Evolutionary conservation across 30 jellyfish, hydroid and myxozoan genomes (phyloP).

Genomic region (Cassiopea andromeda): DNA sequence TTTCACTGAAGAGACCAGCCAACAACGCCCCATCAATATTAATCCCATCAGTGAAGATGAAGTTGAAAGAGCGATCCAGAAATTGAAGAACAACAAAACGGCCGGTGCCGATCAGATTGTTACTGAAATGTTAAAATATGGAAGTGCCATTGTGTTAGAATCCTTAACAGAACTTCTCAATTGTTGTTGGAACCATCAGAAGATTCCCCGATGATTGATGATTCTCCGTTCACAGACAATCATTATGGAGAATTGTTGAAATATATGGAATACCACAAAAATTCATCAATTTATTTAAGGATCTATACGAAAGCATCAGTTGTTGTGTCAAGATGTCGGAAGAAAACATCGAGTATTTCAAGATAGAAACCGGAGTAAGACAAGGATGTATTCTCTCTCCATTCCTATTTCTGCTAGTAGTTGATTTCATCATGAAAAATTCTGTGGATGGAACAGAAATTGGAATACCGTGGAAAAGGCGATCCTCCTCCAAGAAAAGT

Average conservation of each 20-base stretch:
- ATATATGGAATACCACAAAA: neutral
- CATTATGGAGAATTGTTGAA: neutral
- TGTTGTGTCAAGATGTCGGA: conserved; percentile 2
- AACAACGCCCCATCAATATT: neutral
- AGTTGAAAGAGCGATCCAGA: conserved; percentile 10
- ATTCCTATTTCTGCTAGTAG: neutral
- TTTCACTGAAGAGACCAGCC: neutral
- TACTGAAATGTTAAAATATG: neutral
- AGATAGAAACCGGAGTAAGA: neutral
- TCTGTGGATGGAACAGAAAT: neutral
- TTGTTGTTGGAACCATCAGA: neutral
- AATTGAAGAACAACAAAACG: conserved; percentile 3
- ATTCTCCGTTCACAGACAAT: neutral
- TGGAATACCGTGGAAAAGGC: neutral
- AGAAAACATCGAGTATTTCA: neutral
- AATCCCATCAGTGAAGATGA: conserved; percentile 3
- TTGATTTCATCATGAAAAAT: conserved; percentile 1
- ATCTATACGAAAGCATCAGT: neutral
- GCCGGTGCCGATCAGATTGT: conserved; percentile 1
- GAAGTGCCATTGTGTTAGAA: neutral
- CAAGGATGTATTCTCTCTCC: conserved; percentile 11
- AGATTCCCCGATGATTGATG: neutral
- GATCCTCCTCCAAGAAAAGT: neutral
- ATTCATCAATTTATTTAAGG: neutral
- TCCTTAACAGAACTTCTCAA: conserved; percentile 5